Conservation (phyloP, 2,797 vertebrate species). For the Xenentodon cancila region DNA sequence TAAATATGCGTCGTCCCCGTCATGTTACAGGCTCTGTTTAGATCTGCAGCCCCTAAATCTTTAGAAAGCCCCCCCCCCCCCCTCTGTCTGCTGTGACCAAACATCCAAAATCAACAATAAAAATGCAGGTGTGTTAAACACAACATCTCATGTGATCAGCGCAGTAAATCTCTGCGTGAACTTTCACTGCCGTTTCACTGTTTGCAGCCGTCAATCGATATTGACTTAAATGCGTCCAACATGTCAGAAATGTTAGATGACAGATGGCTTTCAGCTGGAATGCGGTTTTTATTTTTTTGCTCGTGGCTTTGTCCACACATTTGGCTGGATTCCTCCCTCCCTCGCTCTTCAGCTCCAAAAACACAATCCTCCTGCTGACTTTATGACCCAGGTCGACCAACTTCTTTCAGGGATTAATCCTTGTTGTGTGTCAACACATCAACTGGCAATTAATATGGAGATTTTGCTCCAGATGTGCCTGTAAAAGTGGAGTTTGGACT, state of each 20-base stretch:
- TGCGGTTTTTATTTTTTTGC: conserved; percentile 1
- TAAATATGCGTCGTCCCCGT: conserved; percentile 27
- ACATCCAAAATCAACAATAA: conserved; percentile 48
- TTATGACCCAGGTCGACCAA: conserved; percentile 55
- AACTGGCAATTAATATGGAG: conserved; percentile 78
- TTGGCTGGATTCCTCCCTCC: conserved; percentile 41
- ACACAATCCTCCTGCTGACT: conserved; percentile 39
- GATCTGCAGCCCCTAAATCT: conserved; percentile 32
- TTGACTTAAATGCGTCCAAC: conserved; percentile 35
- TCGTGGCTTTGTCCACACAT: conserved; percentile 40
- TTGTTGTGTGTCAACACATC: conserved; percentile 76
- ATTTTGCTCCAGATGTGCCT: conserved; percentile 77
- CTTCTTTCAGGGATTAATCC: conserved; percentile 70
- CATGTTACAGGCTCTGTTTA: conserved; percentile 34
- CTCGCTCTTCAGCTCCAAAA: conserved; percentile 33
- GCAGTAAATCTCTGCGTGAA: conserved; percentile 31
- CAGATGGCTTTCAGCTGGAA: conserved; percentile 50
- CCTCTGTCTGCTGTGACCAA: conserved; percentile 24
- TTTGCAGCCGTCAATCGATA: conserved; percentile 28
- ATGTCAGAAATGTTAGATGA: conserved; percentile 27
- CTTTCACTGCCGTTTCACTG: conserved; percentile 18
- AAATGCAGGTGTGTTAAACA: conserved; percentile 56
- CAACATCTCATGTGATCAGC: conserved; percentile 34
- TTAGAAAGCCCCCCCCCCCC: conserved; percentile 8
- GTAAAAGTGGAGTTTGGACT: conserved; percentile 73